Percentiles rank a stretch among this genome's conserved stretches.
These are phyloP conservation scores for Alcedo atthis DNA, from an alignment of 2,797 vertebrate species.

Conservation along the genomic window DNA sequence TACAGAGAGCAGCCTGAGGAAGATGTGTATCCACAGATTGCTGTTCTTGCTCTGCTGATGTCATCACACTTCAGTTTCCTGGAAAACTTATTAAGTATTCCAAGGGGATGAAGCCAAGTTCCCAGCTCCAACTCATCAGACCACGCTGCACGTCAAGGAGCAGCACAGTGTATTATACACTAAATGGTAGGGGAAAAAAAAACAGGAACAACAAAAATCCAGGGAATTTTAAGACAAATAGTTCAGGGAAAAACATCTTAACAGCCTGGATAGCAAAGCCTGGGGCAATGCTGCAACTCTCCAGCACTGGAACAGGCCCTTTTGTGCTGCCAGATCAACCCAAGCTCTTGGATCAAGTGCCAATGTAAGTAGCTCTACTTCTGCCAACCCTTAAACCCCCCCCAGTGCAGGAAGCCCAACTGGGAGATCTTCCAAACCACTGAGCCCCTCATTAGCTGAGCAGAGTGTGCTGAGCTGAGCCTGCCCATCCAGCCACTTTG, in stretches of 20 bases:
- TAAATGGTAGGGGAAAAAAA: neutral
- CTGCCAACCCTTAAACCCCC: neutral
- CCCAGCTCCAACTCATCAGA: neutral
- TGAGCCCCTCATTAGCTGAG: neutral
- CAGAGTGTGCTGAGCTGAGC: neutral
- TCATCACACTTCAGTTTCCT: neutral
- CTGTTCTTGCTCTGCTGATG: neutral
- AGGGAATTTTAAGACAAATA: neutral
- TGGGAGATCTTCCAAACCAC: neutral
- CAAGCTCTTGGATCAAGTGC: neutral
- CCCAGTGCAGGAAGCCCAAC: neutral
- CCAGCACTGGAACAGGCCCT: neutral
- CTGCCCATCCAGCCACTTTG: neutral
- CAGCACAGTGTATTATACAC: neutral
- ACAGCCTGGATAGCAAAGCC: neutral
- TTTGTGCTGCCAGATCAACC: neutral
- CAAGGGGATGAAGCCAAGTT: neutral
- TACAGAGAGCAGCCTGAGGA: neutral
- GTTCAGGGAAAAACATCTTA: neutral
- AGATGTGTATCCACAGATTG: neutral
- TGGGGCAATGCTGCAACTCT: rapidly evolving
- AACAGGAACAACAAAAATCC: neutral
- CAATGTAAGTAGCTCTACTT: neutral
- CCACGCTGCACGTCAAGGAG: neutral
- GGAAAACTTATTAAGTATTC: neutral